These are phyloP conservation scores for Agelastica alni DNA, from an alignment of 2,888 invertebrate genomes.

Conservation along the genomic window DNA sequence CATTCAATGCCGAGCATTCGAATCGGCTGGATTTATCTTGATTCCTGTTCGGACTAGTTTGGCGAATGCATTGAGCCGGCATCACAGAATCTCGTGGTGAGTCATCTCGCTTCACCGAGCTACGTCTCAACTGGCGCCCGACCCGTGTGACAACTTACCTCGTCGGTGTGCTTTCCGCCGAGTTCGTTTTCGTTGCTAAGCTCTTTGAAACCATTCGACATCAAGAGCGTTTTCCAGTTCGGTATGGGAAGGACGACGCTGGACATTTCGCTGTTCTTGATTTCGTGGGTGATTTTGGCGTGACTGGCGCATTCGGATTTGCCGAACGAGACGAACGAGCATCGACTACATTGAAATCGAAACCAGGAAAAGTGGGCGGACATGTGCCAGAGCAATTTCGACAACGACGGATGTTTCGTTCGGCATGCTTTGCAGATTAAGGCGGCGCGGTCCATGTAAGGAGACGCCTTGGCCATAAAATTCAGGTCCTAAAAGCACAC, in stretches of 20 bases:
- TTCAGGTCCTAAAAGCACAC: slow-evolving; percentile 19
- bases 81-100: too few species aligned
- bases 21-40: too few species aligned
- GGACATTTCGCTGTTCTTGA: slow-evolving; percentile 58
- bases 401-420: slow-evolving; percentile 57
- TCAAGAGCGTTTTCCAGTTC: slow-evolving; percentile 46
- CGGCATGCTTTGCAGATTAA: slow-evolving; percentile 63
- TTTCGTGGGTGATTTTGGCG: slow-evolving; percentile 65
- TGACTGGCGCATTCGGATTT: slow-evolving; percentile 70
- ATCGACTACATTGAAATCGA: slow-evolving; percentile 73
- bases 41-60: too few species aligned
- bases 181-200: slow-evolving; percentile 32
- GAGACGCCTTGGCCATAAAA: slow-evolving; percentile 31
- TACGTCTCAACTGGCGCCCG: too few species aligned
- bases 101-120: too few species aligned
- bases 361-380: slow-evolving; percentile 72
- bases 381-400: slow-evolving; percentile 65
- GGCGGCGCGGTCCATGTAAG: slow-evolving; percentile 56
- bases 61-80: too few species aligned
- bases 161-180: slow-evolving; percentile 32
- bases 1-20: too few species aligned
- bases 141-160: slow-evolving; percentile 13
- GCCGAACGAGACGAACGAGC: slow-evolving; percentile 70
- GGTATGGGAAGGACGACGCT: slow-evolving; percentile 51
- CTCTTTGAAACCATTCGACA: slow-evolving; percentile 44